A percentile compares a stretch with the other conserved stretches of the same genome.
phyloP scores from a whole-genome alignment of 2,113 vertebrate species.

The Marmota flaviventris region DNA sequence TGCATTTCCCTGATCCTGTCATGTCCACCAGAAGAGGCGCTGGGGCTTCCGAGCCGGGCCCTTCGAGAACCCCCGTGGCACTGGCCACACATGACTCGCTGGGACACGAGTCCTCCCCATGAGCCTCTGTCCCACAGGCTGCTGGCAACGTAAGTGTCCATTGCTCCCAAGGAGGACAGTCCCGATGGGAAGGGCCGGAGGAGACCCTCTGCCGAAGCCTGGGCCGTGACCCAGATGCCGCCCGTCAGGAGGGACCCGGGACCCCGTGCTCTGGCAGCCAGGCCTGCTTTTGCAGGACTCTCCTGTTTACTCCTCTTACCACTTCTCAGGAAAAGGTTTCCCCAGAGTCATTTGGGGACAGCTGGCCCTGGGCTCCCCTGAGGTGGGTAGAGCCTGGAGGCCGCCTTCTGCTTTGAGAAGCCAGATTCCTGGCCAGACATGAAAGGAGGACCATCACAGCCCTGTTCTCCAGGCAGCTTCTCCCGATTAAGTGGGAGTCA shows the following conservation, averaged over 20 bases:
- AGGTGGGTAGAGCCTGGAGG: conserved; percentile 35
- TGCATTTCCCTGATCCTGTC: accelerated
- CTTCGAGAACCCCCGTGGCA: accelerated
- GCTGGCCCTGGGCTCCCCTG: conserved; percentile 42
- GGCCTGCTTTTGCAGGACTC: background rate
- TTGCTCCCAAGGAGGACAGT: accelerated
- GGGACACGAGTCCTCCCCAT: background rate
- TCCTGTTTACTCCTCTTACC: background rate
- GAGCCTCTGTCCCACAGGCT: background rate
- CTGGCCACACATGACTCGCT: accelerated
- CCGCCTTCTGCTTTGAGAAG: background rate
- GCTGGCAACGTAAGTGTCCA: accelerated
- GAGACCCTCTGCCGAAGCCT: accelerated
- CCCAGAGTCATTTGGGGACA: conserved; percentile 42
- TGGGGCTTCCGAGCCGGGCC: accelerated
- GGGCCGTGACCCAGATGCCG: accelerated
- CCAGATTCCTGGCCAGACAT: conserved; percentile 71
- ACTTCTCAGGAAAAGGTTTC: background rate
- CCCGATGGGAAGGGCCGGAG: background rate
- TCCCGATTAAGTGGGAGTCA: conserved; percentile 27
- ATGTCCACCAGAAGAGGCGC: accelerated
- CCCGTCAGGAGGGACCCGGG: no score
- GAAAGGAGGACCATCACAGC: conserved; percentile 60
- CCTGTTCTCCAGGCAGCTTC: conserved; percentile 44
- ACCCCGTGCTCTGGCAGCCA: accelerated